Conservation (phyloP, 2,113 vertebrate species). For the Pseudorectes ferrugineus region DNA sequence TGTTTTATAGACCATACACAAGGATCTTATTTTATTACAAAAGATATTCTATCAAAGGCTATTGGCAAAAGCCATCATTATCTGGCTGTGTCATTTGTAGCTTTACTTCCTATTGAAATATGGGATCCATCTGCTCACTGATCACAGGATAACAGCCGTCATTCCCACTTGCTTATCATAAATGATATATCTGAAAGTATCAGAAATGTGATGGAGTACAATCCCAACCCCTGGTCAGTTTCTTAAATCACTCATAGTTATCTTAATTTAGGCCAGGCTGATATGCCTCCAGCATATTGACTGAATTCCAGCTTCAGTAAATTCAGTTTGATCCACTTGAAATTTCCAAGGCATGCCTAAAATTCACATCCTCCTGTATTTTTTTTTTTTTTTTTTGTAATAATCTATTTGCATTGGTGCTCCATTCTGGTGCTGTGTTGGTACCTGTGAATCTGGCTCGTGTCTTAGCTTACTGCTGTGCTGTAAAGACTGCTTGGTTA, state of each 20-base stretch:
- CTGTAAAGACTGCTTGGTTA: background rate
- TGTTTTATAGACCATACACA: conserved; percentile 32
- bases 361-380: background rate
- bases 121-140: conserved; percentile 48
- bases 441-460: background rate
- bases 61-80: conserved; percentile 28
- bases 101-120: conserved; percentile 43
- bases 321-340: background rate
- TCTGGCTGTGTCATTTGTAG: conserved; percentile 22
- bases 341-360: background rate
- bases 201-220: background rate
- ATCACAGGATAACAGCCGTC: background rate
- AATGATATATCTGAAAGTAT: conserved; percentile 15
- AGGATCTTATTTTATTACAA: conserved; percentile 32
- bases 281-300: background rate
- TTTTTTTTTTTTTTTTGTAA: background rate
- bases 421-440: background rate
- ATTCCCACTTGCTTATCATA: conserved; percentile 20
- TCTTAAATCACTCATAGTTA: background rate
- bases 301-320: background rate
- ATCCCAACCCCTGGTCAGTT: background rate
- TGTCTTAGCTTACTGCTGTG: background rate
- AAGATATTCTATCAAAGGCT: conserved; percentile 19
- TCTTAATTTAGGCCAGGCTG: conserved; percentile 5
- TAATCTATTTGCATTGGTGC: background rate